Conservation (phyloP, 1,140 invertebrate genomes). For the Gonatopus flavifemur region DNA sequence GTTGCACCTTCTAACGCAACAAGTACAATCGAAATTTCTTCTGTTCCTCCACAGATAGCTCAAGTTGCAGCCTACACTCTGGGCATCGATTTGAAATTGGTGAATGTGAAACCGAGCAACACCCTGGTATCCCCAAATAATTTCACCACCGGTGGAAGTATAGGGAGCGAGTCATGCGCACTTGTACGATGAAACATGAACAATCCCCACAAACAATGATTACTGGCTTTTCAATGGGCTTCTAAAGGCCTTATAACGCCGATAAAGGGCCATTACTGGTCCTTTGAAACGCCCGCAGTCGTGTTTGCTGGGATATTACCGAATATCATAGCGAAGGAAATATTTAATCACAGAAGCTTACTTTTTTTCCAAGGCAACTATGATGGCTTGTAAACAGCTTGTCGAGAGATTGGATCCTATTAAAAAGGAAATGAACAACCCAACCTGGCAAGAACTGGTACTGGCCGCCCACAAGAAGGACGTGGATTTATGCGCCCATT, state of each 20-base stretch:
- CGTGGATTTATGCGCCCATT: constrained; percentile 68
- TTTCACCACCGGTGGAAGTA: constrained; percentile 69
- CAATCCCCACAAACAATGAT: no score
- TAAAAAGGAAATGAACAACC: constrained; percentile 61
- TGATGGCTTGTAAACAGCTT: constrained; percentile 69
- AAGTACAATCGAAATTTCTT: no score
- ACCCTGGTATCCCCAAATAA: constrained; percentile 67
- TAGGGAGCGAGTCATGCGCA: constrained; percentile 70
- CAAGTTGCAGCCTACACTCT: constrained; percentile 77
- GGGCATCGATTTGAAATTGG: constrained; percentile 69
- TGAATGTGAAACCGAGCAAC: constrained; percentile 69
- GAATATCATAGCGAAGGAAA: no score
- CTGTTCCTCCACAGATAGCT: constrained; percentile 59
- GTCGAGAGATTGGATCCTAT: constrained; percentile 66
- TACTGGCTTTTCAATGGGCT: no score
- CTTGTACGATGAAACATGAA: no score
- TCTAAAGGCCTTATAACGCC: no score
- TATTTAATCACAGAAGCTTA: no score
- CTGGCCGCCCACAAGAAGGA: constrained; percentile 60
- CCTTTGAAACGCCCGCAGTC: no score
- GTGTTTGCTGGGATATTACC: no score
- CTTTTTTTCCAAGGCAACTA: constrained; percentile 63
- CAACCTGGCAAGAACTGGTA: constrained; percentile 69
- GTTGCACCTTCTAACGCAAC: no score
- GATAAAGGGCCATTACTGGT: no score